These are phyloP conservation scores for Puntigrus tetrazona DNA, from an alignment of 2,113 vertebrate genomes.

Conservation along the genomic window DNA sequence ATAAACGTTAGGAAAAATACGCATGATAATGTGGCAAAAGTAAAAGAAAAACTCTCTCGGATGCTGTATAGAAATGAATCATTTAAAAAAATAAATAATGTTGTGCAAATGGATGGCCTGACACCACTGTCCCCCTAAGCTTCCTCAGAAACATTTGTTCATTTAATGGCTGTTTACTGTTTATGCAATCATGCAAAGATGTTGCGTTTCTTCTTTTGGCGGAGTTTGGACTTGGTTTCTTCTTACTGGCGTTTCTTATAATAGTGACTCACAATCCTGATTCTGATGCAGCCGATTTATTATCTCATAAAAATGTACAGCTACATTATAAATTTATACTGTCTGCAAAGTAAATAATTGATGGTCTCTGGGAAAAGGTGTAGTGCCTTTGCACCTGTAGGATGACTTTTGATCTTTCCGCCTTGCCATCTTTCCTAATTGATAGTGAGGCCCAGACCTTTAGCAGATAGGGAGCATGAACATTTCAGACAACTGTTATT, in stretches of 20 bases:
- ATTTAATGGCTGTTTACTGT: background rate
- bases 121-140: background rate
- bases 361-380: background rate
- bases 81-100: background rate
- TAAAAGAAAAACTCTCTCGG: background rate
- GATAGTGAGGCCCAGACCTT: background rate
- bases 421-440: slow-evolving; percentile 13
- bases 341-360: slow-evolving; percentile 22
- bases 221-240: background rate
- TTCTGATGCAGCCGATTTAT: background rate
- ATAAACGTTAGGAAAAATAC: background rate
- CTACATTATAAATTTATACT: slow-evolving; percentile 33
- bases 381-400: background rate
- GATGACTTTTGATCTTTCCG: slow-evolving; percentile 25
- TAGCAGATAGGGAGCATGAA: background rate
- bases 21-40: background rate
- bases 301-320: slow-evolving; percentile 28
- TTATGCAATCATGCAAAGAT: slow-evolving; percentile 1
- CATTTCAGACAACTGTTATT: background rate
- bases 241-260: background rate
- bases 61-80: background rate
- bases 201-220: background rate
- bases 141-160: background rate
- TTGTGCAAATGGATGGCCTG: slow-evolving; percentile 6
- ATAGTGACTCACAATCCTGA: background rate